phyloP scores from a whole-genome alignment of 2,888 invertebrate species.

The Tenthredo scrophulariae region DNA sequence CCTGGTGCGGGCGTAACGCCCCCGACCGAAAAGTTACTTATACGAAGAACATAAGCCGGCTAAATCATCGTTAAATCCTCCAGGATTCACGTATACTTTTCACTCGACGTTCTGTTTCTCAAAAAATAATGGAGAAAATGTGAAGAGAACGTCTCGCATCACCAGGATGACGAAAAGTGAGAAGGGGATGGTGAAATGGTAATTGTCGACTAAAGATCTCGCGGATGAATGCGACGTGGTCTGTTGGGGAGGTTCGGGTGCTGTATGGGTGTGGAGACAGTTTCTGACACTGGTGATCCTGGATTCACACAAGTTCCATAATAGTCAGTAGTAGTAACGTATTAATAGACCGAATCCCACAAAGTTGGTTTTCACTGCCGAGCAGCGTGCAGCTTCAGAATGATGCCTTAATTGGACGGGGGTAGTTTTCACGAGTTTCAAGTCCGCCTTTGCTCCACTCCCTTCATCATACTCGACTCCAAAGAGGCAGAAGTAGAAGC shows the following conservation, averaged over 20 bases:
- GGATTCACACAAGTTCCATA: constrained; percentile 1
- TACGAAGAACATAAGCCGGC: not conserved
- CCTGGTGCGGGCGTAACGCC: constrained; percentile 31
- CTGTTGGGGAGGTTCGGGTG: not conserved
- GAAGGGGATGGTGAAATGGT: not conserved
- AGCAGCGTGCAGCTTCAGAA: constrained; percentile 16
- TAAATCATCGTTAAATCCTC: not conserved
- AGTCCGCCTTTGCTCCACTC: constrained; percentile 46
- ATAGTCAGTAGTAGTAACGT: constrained; percentile 15
- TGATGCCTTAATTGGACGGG: constrained; percentile 62
- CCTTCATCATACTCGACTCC: constrained; percentile 16
- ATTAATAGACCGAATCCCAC: constrained; percentile 28
- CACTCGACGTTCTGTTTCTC: not conserved
- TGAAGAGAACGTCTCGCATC: not conserved
- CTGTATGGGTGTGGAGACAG: not conserved
- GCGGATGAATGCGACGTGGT: not conserved
- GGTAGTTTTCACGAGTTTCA: constrained; percentile 61
- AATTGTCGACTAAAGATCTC: not conserved
- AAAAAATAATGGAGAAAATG: not conserved
- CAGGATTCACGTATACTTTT: not conserved
- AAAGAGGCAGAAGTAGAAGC: not conserved
- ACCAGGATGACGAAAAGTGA: not conserved
- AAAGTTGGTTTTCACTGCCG: constrained; percentile 20
- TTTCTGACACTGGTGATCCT: not conserved
- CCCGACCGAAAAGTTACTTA: not conserved